Evolutionary conservation across 2,888 invertebrate genomes (phyloP).

Genomic region (Autographa gamma): DNA sequence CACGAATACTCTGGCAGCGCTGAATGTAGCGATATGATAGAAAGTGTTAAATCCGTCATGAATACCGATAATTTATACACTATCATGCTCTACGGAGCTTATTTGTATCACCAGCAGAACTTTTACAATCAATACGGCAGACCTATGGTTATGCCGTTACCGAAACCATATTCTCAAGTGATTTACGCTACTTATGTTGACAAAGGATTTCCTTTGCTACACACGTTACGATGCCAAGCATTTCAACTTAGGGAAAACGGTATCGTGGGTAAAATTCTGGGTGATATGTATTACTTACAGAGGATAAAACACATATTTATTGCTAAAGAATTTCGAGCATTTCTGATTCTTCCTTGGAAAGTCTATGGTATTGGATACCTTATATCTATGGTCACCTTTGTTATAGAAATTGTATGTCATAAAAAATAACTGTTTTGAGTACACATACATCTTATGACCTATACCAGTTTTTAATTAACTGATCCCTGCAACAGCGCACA

Average conservation of each 20-base stretch:
- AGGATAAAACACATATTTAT: slow-evolving; percentile 46
- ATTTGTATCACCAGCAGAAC: slow-evolving; percentile 59
- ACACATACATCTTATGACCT: neutral
- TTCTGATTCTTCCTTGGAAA: slow-evolving; percentile 66
- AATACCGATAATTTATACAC: slow-evolving; percentile 63
- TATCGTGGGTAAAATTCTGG: slow-evolving; percentile 56
- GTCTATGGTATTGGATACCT: slow-evolving; percentile 60
- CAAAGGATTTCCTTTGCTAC: slow-evolving; percentile 73
- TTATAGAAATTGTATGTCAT: slow-evolving; percentile 52
- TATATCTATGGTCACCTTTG: slow-evolving; percentile 57
- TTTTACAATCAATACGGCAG: slow-evolving; percentile 64
- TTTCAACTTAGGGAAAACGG: slow-evolving; percentile 71
- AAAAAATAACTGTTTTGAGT: neutral
- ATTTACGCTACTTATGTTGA: slow-evolving; percentile 72
- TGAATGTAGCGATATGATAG: slow-evolving; percentile 46
- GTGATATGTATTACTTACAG: slow-evolving; percentile 50
- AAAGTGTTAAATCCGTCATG: slow-evolving; percentile 66
- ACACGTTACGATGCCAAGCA: slow-evolving; percentile 55
- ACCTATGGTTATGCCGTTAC: slow-evolving; percentile 54
- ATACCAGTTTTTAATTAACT: neutral
- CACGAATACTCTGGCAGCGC: slow-evolving; percentile 11
- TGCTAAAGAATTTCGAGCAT: slow-evolving; percentile 21
- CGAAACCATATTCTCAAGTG: slow-evolving; percentile 63
- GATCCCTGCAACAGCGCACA: too few relatives aligned
- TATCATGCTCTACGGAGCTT: slow-evolving; percentile 60